phyloP scores from a whole-genome alignment of 2,797 vertebrate genomes.

The Anguilla anguilla region DNA sequence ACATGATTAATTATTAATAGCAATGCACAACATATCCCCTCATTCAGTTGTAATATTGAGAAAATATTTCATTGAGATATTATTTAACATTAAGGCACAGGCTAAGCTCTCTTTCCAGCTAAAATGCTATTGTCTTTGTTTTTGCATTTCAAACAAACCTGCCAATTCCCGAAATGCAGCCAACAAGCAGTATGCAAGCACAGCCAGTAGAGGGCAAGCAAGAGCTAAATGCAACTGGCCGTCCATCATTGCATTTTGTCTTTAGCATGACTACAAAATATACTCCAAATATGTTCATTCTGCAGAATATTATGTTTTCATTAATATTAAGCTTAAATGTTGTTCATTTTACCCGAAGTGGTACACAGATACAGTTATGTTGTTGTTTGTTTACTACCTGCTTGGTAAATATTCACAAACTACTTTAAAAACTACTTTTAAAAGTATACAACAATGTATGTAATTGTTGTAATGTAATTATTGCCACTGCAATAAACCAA shows the following conservation, averaged over 20 bases:
- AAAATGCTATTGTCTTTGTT: neutral
- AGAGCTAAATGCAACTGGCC: neutral
- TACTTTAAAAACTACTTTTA: neutral
- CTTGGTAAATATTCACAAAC: neutral
- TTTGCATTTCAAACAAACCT: neutral
- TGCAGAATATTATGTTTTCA: neutral
- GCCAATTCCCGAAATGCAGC: neutral
- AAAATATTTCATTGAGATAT: neutral
- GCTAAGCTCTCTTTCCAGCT: neutral
- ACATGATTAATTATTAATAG: neutral
- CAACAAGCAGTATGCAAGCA: slow-evolving; percentile 12
- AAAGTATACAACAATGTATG: neutral
- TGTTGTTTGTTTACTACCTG: neutral
- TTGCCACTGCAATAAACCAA: neutral
- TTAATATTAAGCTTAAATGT: neutral
- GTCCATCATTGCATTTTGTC: neutral
- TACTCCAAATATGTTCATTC: neutral
- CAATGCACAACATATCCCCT: neutral
- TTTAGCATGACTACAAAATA: neutral
- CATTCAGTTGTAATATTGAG: neutral
- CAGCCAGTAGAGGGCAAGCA: slow-evolving; percentile 8
- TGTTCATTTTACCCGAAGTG: neutral
- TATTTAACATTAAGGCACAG: neutral
- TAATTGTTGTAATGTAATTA: too few species aligned
- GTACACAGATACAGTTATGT: neutral